Evolutionary conservation across 2,888 invertebrate species (phyloP).

Genomic region (Silvanus unidentatus): DNA sequence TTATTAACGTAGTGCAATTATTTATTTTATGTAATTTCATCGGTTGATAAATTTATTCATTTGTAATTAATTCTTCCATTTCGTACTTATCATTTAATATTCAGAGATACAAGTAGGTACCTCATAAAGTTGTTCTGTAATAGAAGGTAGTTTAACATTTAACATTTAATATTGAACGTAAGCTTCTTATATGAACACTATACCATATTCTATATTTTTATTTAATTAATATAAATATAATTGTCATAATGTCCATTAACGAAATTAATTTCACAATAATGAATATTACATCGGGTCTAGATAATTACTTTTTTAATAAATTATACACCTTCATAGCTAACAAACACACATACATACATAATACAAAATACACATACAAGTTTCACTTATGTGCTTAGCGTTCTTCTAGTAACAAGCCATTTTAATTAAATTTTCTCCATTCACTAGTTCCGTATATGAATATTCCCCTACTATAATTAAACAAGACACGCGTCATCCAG

Average conservation of each 20-base stretch:
- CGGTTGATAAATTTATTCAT: no score
- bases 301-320: constrained; percentile 34
- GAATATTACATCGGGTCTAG: constrained; percentile 27
- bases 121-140: no score
- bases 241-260: constrained; percentile 23
- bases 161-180: no score
- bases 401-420: constrained; percentile 36
- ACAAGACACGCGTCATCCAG: constrained; percentile 37
- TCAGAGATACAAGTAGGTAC: no score
- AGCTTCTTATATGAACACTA: no score
- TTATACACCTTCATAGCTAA: constrained; percentile 28
- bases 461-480: constrained; percentile 39
- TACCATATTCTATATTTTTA: no score
- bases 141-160: no score
- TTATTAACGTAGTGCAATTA: background rate
- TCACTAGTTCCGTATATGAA: constrained; percentile 35
- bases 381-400: constrained; percentile 26
- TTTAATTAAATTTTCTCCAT: constrained; percentile 41
- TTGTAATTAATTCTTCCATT: no score
- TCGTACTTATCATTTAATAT: no score
- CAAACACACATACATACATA: constrained; percentile 20
- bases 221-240: background rate
- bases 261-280: constrained; percentile 32
- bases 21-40: no score
- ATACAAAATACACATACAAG: constrained; percentile 10